These are phyloP conservation scores for Cryptus armator DNA, from an alignment of 2,888 invertebrate species.

Conservation along the genomic window DNA sequence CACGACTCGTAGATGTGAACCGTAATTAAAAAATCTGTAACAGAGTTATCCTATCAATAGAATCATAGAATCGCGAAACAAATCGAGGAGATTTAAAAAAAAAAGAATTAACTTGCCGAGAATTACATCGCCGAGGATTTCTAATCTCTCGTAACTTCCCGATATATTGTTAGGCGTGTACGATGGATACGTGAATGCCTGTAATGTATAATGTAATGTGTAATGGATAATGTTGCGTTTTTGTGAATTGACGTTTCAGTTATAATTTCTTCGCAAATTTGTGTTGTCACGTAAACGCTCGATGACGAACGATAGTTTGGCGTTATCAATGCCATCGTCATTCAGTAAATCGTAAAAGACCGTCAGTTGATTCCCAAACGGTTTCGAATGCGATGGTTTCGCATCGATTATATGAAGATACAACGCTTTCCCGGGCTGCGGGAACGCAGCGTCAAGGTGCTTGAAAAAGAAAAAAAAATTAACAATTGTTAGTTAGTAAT, in stretches of 20 bases:
- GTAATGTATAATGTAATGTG: no score
- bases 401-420: constrained; percentile 88
- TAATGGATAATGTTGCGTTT: not conserved
- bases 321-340: constrained; percentile 90
- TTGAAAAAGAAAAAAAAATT: constrained; percentile 76
- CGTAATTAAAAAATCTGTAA: constrained; percentile 94
- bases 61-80: not conserved
- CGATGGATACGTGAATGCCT: constrained; percentile 97
- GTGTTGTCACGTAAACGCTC: constrained; percentile 89
- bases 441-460: constrained; percentile 85
- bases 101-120: constrained; percentile 85
- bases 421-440: constrained; percentile 80
- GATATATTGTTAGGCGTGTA: constrained; percentile 93
- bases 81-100: not conserved
- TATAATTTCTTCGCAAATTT: constrained; percentile 89
- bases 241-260: constrained; percentile 89
- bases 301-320: constrained; percentile 91
- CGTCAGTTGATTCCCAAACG: constrained; percentile 84
- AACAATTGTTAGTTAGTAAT: not conserved
- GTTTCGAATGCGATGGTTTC: constrained; percentile 86
- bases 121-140: constrained; percentile 96
- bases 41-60: not conserved
- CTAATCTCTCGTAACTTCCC: constrained; percentile 94
- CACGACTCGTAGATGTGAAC: constrained; percentile 94
- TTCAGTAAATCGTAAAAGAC: constrained; percentile 87